Base-by-base conservation (phyloP, 2,797 vertebrate genomes). In the Austrolebias charrua region DNA sequence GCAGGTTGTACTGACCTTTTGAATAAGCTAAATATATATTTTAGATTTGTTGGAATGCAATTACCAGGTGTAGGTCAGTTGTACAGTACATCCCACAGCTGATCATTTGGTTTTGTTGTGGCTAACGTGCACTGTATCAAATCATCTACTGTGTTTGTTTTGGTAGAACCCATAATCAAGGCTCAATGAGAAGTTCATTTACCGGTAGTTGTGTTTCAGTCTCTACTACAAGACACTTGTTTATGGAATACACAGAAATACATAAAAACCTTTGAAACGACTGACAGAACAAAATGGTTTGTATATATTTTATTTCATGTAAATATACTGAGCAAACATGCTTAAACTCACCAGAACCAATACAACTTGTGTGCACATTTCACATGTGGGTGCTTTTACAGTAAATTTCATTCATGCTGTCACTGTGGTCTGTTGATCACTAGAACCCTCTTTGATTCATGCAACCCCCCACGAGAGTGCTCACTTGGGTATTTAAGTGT, bases 361-460 rank as follows among this genome's bases (percentile, higher is more conserved):
- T 48, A 47, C 15, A 57, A 44, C 45, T 16, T 55, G 33, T 55
- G 38, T 57, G 7, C 38, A 29, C 33, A 60, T 24, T 60, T 49
- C 55, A 46, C 13, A 10, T 55, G 69, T 55, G 64, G 20, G 49
- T 55, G 55, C 62, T 67, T 54, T 51, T 70, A 47, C 54, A 60
- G 67, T 79, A 60, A 61, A 63, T 44, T 72, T 66, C 58, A 74
- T 77, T 82, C 70, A 73, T 64, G 47, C 45, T 43, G 43, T 63
- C 55, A 59, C 20, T 71, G 65, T 79, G 66, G 54, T 76, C 69
- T 35, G 64, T 51, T 73, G 73, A 79, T 81, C 60, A 63, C 35
- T 42, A 51, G 60, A 82, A 64, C 71, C 68, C 60, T 63, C 57
- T 84, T 73, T 53, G 66, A 78, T 81, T 78, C 68, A 68, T 60